These are phyloP conservation scores for Dendropsophus ebraccatus DNA, from an alignment of 2,113 vertebrate species.

Conservation along the genomic window DNA sequence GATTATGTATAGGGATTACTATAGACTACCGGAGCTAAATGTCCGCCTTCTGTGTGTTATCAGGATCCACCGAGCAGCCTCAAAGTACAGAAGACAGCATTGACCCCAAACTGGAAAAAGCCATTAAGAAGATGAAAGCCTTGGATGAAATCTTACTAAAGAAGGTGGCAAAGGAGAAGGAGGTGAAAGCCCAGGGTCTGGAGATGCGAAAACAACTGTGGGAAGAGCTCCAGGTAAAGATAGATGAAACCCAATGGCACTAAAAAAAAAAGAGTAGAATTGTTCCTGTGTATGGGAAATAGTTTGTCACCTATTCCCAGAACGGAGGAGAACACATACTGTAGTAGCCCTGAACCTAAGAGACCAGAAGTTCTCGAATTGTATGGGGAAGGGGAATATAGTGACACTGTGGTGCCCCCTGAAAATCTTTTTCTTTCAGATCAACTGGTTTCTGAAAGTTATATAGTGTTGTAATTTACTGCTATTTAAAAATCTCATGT, in stretches of 20 bases:
- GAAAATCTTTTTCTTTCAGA: too few species aligned
- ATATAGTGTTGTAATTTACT: too few species aligned
- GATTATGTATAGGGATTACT: background rate
- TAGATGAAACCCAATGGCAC: background rate
- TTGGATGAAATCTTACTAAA: conserved; percentile 47
- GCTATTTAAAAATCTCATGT: too few species aligned
- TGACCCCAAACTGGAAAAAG: conserved; percentile 38
- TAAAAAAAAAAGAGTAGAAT: background rate
- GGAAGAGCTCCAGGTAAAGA: conserved; percentile 46
- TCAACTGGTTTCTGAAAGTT: too few species aligned
- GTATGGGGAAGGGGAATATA: background rate
- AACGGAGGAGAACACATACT: background rate
- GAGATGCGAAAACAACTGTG: conserved; percentile 28
- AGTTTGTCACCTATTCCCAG: background rate
- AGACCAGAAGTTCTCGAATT: background rate
- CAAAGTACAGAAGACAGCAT: background rate
- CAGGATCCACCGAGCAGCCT: background rate
- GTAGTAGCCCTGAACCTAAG: background rate
- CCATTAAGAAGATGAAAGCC: conserved; percentile 43
- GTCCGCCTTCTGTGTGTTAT: background rate
- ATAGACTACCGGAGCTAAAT: background rate
- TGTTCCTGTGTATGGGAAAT: too few species aligned
- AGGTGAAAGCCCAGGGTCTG: conserved; percentile 26
- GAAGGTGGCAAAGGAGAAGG: conserved; percentile 33
- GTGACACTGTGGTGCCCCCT: background rate